Conservation (phyloP, 2,113 vertebrate species). For the Epinephelus moara region DNA sequence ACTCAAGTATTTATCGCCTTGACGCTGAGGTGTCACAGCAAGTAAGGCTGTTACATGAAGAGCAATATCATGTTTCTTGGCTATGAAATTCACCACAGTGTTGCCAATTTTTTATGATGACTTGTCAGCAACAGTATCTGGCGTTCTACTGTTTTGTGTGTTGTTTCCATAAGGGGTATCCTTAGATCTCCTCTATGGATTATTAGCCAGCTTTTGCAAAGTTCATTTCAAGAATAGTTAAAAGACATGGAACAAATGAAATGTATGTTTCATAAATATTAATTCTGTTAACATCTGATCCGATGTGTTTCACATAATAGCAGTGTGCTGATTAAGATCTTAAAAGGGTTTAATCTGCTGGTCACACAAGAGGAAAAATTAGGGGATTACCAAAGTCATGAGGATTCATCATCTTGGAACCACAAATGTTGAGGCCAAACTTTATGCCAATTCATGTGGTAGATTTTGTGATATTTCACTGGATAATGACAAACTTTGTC, state of each 20-base stretch:
- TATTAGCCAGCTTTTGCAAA: conserved; percentile 1
- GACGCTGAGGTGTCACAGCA: conserved; percentile 18
- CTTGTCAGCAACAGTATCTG: conserved; percentile 37
- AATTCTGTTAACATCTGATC: neutral
- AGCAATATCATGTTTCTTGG: conserved; percentile 34
- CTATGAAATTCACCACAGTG: neutral
- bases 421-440: neutral
- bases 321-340: neutral
- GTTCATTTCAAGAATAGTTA: conserved; percentile 13
- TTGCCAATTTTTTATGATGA: conserved; percentile 35
- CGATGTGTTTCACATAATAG: neutral
- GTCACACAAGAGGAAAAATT: neutral
- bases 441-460: neutral
- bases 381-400: neutral
- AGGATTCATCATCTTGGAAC: neutral
- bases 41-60: conserved; percentile 3
- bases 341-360: neutral
- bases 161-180: conserved; percentile 16
- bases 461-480: neutral
- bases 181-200: conserved; percentile 16
- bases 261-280: neutral
- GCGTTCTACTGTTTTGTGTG: conserved; percentile 1
- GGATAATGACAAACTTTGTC: neutral
- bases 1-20: conserved; percentile 3
- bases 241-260: conserved; percentile 27